These are phyloP conservation scores for Mionectes olivaceus DNA, from an alignment of 2,797 vertebrate species.

Conservation along the genomic window DNA sequence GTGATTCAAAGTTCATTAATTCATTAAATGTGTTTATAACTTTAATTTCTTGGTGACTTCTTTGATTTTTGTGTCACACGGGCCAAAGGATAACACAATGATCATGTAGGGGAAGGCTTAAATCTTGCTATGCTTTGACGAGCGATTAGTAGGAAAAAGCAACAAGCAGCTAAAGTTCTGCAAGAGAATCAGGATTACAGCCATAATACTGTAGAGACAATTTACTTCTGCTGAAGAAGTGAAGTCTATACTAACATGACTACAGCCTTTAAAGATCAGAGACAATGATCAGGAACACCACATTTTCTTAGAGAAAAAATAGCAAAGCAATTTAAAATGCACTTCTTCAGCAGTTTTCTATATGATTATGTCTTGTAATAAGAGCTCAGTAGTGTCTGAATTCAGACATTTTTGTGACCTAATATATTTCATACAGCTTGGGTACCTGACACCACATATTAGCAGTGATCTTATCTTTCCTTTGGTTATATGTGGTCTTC, in stretches of 20 bases:
- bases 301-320: constrained; percentile 36
- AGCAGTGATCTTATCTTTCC: background rate
- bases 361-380: constrained; percentile 25
- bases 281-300: background rate
- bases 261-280: constrained; percentile 8
- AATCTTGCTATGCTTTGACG: background rate
- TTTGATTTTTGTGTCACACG: background rate
- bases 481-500: background rate
- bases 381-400: background rate
- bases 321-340: constrained; percentile 30
- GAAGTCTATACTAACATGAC: background rate
- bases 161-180: background rate
- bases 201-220: background rate
- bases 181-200: background rate
- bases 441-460: background rate
- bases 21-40: background rate
- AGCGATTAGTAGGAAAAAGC: background rate
- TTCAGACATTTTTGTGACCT: constrained; percentile 26
- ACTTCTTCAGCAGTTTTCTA: constrained; percentile 38
- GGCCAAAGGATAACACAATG: background rate
- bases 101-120: background rate
- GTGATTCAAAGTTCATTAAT: background rate
- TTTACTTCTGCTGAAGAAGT: background rate
- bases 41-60: background rate
- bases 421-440: background rate